phyloP scores from a whole-genome alignment of 2,113 vertebrate species.

The Phylloscopus trochilus region DNA sequence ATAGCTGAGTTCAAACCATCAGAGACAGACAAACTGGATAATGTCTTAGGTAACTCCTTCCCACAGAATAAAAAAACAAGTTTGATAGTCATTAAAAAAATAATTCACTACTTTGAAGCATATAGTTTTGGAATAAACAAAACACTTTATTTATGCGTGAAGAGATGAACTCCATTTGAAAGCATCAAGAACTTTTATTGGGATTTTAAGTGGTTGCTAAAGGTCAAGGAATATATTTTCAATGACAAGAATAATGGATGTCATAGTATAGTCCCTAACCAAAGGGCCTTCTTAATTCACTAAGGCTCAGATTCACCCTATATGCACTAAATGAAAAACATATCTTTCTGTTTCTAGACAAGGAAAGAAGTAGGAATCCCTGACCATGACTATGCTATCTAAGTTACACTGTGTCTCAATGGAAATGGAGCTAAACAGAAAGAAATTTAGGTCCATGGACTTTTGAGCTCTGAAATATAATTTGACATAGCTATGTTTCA shows the following conservation, averaged over 20 bases:
- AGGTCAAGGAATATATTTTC: neutral
- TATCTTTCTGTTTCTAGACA: neutral
- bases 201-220: neutral
- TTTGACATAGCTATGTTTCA: neutral
- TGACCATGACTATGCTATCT: neutral
- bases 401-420: neutral
- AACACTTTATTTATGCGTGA: neutral
- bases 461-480: neutral
- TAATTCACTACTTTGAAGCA: neutral
- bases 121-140: neutral
- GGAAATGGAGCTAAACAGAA: neutral
- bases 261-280: neutral
- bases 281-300: neutral
- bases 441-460: neutral
- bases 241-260: neutral
- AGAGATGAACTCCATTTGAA: neutral
- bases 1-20: neutral
- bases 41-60: neutral
- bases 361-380: neutral
- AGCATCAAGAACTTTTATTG: neutral
- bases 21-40: neutral
- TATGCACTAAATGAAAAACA: neutral
- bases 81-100: neutral
- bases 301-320: neutral
- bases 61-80: neutral